A percentile compares a stretch with the other conserved stretches of the same genome.
phyloP scores from a whole-genome alignment of 2,888 invertebrate genomes.

The Nephrotoma guestfalica region DNA sequence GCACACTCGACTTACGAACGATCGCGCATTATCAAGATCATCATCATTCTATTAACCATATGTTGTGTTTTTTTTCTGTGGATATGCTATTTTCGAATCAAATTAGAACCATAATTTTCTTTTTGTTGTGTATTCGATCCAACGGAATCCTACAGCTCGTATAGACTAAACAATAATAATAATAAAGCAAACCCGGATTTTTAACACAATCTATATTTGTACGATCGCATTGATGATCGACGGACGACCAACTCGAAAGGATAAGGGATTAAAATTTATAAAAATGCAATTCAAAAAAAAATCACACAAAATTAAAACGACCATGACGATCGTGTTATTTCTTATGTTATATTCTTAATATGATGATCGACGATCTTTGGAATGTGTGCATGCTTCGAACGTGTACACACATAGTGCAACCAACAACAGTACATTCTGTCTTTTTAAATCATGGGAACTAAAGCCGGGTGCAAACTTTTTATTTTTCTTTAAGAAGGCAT shows the following conservation, averaged over 20 bases:
- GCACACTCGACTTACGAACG: background rate
- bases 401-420: background rate
- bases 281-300: background rate
- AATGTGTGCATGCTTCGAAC: constrained; percentile 1
- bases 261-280: background rate
- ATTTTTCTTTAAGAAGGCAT: background rate
- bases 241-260: background rate
- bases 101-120: background rate
- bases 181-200: background rate
- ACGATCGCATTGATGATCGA: background rate
- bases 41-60: background rate
- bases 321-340: background rate
- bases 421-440: background rate
- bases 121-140: background rate
- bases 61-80: background rate
- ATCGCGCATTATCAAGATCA: background rate
- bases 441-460: constrained; percentile 3
- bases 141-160: background rate
- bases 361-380: background rate
- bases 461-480: background rate
- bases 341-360: background rate
- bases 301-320: background rate
- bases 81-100: background rate
- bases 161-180: background rate
- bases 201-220: background rate